Evolutionary conservation across 2,113 vertebrate genomes (phyloP).

Genomic region (Caranx ignobilis): DNA sequence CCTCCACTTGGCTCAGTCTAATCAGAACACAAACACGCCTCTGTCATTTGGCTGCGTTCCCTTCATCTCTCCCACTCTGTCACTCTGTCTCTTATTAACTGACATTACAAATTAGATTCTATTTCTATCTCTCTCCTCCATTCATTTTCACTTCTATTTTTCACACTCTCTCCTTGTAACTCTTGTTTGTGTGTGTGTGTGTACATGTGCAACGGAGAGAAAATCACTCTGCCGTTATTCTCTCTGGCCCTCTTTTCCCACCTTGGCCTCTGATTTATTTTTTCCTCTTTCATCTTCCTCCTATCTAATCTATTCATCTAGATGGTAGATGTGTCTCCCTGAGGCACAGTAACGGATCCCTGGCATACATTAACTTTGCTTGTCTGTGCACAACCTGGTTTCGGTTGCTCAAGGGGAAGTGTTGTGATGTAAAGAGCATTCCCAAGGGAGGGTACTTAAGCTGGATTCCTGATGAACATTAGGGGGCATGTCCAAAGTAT

Average conservation of each 20-base stretch:
- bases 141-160: slow-evolving; percentile 30
- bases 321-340: slow-evolving; percentile 42
- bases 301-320: slow-evolving; percentile 64
- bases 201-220: background rate
- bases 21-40: slow-evolving; percentile 86
- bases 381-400: slow-evolving; percentile 65
- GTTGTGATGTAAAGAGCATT: slow-evolving; percentile 26
- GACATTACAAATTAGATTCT: slow-evolving; percentile 49
- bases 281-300: slow-evolving; percentile 37
- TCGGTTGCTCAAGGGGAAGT: slow-evolving; percentile 50
- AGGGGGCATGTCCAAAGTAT: slow-evolving; percentile 13
- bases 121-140: slow-evolving; percentile 24
- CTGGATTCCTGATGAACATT: slow-evolving; percentile 14
- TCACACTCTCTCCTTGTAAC: background rate
- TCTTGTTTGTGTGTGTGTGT: slow-evolving; percentile 2
- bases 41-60: slow-evolving; percentile 81
- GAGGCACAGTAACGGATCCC: slow-evolving; percentile 40
- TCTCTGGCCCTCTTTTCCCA: slow-evolving; percentile 18
- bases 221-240: slow-evolving; percentile 20
- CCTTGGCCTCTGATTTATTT: slow-evolving; percentile 42
- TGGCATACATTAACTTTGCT: slow-evolving; percentile 60
- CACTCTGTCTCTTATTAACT: slow-evolving; percentile 56
- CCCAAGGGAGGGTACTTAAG: slow-evolving; percentile 43
- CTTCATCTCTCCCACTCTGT: slow-evolving; percentile 32
- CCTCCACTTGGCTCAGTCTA: slow-evolving; percentile 79